Evolutionary conservation across 2,113 vertebrate genomes (phyloP), one percentile per base, ranked within the genome.

Genomic region (Malurus melanocephalus): DNA sequence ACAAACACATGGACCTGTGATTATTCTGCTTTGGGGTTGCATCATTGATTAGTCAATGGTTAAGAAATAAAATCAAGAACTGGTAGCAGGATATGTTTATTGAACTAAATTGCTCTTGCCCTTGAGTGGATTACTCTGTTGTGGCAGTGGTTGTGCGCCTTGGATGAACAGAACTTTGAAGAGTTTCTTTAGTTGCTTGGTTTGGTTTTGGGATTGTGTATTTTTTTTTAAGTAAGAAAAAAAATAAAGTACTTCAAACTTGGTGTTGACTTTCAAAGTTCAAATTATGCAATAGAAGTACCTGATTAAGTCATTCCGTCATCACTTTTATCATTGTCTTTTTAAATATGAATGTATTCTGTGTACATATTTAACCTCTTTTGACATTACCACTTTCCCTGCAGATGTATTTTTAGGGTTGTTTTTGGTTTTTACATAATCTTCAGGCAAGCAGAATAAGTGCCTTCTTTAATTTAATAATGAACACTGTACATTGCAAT

Each of bases 381-480:
- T 86, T 82, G 74, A 33, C 75, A 75, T 85, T 87, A 72, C 65
- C 73, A 84, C 57, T 35, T 56, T 53, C 22, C 40, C 42, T 74
- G n/a, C 57, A 72, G 59, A 40, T 5, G 9, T 30, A 35, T 55
- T 86, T 52, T 33, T 13, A 80, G 13, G 30, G 33, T 6, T 56
- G 46, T 10, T 48, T 49, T 67, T 53, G 42, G 32, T 59, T 89
- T 85, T 80, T 60, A 8, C 61, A 68, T 42, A 62, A 60, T 57
- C 28, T 65, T 76, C 60, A 94, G 74, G 77, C 86, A 86, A 92
- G 46, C 33, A 84, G 42, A 87, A 87, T 56, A 96, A 96, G 96
- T 96, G 95, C 95, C 96, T 96, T 96, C 53, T 84, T 87, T 75
- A 78, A 80, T 80, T 91, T 80, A 80, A 87, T 74, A 86, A 43